Percentiles rank a stretch among this genome's conserved stretches.
Evolutionary conservation across 2,888 invertebrate species (phyloP).

Genomic region (Parelbella ahira): DNA sequence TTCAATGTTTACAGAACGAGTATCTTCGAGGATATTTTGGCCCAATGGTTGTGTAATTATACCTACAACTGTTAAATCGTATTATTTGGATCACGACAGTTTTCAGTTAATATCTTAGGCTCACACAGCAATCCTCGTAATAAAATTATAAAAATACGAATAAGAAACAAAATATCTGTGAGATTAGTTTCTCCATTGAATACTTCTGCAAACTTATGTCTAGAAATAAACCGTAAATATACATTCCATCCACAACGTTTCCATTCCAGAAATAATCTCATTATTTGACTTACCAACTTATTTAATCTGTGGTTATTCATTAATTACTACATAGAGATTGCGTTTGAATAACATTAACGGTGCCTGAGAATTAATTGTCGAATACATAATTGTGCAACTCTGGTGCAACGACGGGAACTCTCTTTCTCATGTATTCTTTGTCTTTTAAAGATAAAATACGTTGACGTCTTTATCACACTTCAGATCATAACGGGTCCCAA

Average conservation of each 20-base stretch:
- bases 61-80: too few relatives aligned
- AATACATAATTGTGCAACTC: conserved; percentile 56
- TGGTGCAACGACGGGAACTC: conserved; percentile 59
- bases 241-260: conserved; percentile 12
- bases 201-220: conserved; percentile 13
- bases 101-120: conserved; percentile 11
- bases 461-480: conserved; percentile 50
- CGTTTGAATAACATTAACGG: conserved; percentile 34
- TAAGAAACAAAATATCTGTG: conserved; percentile 4
- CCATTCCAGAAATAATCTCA: conserved; percentile 23
- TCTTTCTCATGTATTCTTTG: conserved; percentile 51
- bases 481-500: conserved; percentile 34
- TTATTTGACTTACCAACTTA: conserved; percentile 24
- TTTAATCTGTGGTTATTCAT: conserved; percentile 16
- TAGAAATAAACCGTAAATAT: conserved; percentile 17
- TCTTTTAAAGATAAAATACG: conserved; percentile 31
- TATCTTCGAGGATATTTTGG: too few relatives aligned
- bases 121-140: not conserved
- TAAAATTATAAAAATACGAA: conserved; percentile 15
- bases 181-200: conserved; percentile 7
- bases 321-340: conserved; percentile 28
- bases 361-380: conserved; percentile 36
- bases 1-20: too few relatives aligned
- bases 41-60: too few relatives aligned
- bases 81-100: too few relatives aligned